Percentiles rank a stretch among this genome's conserved stretches.
Conservation (phyloP, 2,888 invertebrate species). For the Orchesella flavescens region DNA sequence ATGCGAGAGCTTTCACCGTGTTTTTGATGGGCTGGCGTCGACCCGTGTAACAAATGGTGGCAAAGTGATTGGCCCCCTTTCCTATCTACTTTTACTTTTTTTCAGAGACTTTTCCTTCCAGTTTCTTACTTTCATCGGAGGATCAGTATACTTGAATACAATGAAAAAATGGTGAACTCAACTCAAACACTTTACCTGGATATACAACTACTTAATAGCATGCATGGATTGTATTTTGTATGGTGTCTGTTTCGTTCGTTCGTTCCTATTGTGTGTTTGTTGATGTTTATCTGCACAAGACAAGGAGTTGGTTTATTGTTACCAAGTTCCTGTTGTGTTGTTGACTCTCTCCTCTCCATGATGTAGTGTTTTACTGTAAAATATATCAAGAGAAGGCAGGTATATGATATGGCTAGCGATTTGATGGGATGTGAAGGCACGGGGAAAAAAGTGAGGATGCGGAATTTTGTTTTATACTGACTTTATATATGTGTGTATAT, state of each 20-base stretch:
- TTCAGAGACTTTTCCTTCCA: slow-evolving; percentile 20
- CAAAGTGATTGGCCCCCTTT: slow-evolving; percentile 54
- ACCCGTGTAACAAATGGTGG: slow-evolving; percentile 58
- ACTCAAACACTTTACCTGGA: background rate
- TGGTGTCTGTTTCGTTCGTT: background rate
- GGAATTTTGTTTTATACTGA: slow-evolving; percentile 5
- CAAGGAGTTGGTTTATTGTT: slow-evolving; percentile 16
- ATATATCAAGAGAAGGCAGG: background rate
- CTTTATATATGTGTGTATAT: too few relatives aligned
- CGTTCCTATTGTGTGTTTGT: background rate
- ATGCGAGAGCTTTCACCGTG: slow-evolving; percentile 55
- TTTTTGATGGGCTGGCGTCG: slow-evolving; percentile 39
- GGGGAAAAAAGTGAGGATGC: slow-evolving; percentile 20
- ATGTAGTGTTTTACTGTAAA: background rate
- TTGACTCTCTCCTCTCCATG: background rate
- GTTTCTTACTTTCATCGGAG: slow-evolving; percentile 13
- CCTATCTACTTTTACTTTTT: slow-evolving; percentile 32
- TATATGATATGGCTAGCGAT: background rate
- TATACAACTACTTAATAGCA: background rate
- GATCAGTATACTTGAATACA: slow-evolving; percentile 3
- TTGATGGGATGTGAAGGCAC: background rate
- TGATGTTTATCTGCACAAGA: background rate
- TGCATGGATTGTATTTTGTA: slow-evolving; percentile 1
- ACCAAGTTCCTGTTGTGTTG: slow-evolving; percentile 5
- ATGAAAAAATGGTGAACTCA: background rate